Evolutionary conservation across 2,888 invertebrate species (phyloP).

Genomic region (Nomada ferruginata): DNA sequence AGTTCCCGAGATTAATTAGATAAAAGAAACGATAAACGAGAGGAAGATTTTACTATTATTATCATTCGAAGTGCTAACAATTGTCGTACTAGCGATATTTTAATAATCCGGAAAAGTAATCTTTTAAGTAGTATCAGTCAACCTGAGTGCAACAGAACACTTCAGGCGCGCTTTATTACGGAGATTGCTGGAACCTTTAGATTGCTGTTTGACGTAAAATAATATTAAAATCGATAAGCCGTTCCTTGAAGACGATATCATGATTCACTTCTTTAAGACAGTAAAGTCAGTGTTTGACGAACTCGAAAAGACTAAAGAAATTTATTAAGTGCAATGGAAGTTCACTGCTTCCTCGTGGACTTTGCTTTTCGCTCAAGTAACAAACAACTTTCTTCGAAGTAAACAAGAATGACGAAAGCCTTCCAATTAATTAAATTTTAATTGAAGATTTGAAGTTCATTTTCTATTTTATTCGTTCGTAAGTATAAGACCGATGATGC

Average conservation of each 20-base stretch:
- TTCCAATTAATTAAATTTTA: no score
- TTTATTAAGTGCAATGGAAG: neutral
- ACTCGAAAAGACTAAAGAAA: neutral
- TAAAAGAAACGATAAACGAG: neutral
- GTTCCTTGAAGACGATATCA: neutral
- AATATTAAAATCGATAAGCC: slow-evolving; percentile 35
- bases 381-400: neutral
- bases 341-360: neutral
- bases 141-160: slow-evolving; percentile 23
- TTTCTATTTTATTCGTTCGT: no score
- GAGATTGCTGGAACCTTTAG: slow-evolving; percentile 20
- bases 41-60: slow-evolving; percentile 17
- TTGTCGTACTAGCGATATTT: slow-evolving; percentile 11
- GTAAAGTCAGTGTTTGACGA: slow-evolving; percentile 7
- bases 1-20: neutral
- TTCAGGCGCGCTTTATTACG: slow-evolving; percentile 28
- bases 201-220: slow-evolving; percentile 25
- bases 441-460: no score
- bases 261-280: neutral
- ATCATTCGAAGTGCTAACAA: slow-evolving; percentile 7
- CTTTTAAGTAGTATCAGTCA: slow-evolving; percentile 43
- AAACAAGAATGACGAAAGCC: no score
- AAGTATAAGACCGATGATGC: no score
- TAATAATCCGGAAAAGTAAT: slow-evolving; percentile 43
- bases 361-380: no score